Evolutionary conservation across 64 coral and sea anemone species (phyloP).

Genomic region (Montipora efflorescens): DNA sequence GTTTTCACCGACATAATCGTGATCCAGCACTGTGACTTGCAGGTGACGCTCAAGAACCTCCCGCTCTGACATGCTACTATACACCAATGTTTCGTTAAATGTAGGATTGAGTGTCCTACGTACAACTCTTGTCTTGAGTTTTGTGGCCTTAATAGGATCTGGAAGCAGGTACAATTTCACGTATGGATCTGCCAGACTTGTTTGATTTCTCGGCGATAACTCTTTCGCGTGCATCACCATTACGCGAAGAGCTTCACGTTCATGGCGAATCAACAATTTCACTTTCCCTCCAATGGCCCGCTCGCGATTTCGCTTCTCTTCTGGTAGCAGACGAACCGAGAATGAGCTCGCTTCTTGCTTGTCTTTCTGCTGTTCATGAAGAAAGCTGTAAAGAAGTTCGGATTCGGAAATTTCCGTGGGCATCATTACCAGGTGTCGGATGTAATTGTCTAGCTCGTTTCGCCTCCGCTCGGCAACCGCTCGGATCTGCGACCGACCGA

Average conservation of each 20-base stretch:
- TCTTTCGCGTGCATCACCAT: constrained; percentile 98
- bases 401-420: constrained; percentile 76
- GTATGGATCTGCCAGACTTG: constrained; percentile 86
- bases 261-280: constrained; percentile 82
- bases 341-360: constrained; percentile 74
- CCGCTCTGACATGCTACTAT: constrained; percentile 42
- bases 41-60: constrained; percentile 66
- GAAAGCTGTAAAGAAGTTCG: constrained; percentile 91
- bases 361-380: constrained; percentile 77
- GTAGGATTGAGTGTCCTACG: constrained; percentile 87
- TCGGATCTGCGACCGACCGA: constrained; percentile 95
- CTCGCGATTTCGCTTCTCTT: constrained; percentile 82
- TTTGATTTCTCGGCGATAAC: constrained; percentile 75
- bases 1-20: constrained; percentile 92
- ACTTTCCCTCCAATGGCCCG: constrained; percentile 67
- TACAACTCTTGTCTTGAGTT: constrained; percentile 94
- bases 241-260: constrained; percentile 64
- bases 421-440: constrained; percentile 83
- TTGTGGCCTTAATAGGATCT: constrained; percentile 89
- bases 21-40: constrained; percentile 96
- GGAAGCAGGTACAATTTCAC: constrained; percentile 95
- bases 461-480: constrained; percentile 90
- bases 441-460: constrained; percentile 83
- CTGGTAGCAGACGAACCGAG: constrained; percentile 84
- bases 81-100: constrained; percentile 92